These are phyloP conservation scores for Mesocricetus auratus DNA, from an alignment of 2,113 vertebrate genomes.

Conservation along the genomic window DNA sequence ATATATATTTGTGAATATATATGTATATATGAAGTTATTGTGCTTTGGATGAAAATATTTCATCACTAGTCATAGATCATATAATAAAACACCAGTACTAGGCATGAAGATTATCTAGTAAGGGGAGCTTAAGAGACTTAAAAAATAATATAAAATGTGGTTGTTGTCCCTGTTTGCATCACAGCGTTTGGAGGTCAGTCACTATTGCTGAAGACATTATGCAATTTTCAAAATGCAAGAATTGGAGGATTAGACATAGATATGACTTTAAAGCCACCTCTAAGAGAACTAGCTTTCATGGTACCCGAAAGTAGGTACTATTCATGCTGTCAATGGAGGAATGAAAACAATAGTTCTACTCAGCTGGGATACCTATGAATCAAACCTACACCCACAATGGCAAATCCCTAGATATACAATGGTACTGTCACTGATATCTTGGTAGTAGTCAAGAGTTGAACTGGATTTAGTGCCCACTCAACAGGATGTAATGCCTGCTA, in stretches of 20 bases:
- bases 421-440: neutral
- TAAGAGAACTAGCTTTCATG: neutral
- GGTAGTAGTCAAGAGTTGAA: neutral
- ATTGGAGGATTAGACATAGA: neutral
- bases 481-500: neutral
- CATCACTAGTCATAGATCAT: neutral
- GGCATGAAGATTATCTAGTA: neutral
- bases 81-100: too few species aligned
- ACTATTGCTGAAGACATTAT: neutral
- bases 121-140: neutral
- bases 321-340: too few species aligned
- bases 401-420: neutral
- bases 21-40: neutral
- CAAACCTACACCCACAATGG: neutral
- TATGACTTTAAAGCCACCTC: neutral
- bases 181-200: neutral
- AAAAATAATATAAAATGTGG: neutral
- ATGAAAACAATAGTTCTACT: neutral
- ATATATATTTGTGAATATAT: too few species aligned
- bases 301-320: neutral
- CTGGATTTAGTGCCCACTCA: neutral
- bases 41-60: neutral
- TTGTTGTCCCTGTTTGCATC: neutral
- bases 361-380: neutral
- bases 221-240: neutral